Evolutionary conservation across 1,140 invertebrate genomes (phyloP), one percentile per base, ranked within the genome.

Genomic region (Lepidostoma basale): DNA sequence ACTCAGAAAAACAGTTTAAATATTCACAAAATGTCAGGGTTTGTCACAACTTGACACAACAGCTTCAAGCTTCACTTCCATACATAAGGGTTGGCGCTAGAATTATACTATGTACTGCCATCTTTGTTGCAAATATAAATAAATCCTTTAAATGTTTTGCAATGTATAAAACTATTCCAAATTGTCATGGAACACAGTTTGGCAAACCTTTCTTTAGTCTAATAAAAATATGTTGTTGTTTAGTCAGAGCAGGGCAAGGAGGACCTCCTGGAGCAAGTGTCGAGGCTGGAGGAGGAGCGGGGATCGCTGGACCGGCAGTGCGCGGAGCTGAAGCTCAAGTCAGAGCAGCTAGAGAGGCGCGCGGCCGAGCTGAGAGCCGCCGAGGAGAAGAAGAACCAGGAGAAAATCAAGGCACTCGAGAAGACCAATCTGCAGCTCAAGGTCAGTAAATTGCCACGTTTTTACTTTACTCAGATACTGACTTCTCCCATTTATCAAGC

Each of bases 391-490:
- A 92, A 95, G 77, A 93, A 97, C 75, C 88, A 88, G 12, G 95
- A 98, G 77, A 95, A 98, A 80, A 89, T 97, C 42, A 85, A 92
- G 39, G 95, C 95, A 74, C 83, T 97, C 22, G 97, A 96, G 81
- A 92, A 95, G 78, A 96, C 95, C 5, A 98, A 97, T 79, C 88
- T 92, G 74, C 96, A 98, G 79, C 82, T 98, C 10, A 97, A 97
- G 87, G 92, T 93, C 40, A 36, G 6, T 36, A 36, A 6, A 36
- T n/a, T 36, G 6, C n/a, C n/a, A 8, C n/a, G 6, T 36, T 36
- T 36, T 8, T 6, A 36, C 33, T 36, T 36, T 36, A 6, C 6
- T 36, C 6, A 36, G n/a, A 36, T 36, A 36, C n/a, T 8, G 6
- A n/a, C n/a, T 36, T 8, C n/a, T 36, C n/a, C 33, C n/a, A 36